phyloP scores from a whole-genome alignment of 2,113 vertebrate species.

The Oceanites oceanicus region DNA sequence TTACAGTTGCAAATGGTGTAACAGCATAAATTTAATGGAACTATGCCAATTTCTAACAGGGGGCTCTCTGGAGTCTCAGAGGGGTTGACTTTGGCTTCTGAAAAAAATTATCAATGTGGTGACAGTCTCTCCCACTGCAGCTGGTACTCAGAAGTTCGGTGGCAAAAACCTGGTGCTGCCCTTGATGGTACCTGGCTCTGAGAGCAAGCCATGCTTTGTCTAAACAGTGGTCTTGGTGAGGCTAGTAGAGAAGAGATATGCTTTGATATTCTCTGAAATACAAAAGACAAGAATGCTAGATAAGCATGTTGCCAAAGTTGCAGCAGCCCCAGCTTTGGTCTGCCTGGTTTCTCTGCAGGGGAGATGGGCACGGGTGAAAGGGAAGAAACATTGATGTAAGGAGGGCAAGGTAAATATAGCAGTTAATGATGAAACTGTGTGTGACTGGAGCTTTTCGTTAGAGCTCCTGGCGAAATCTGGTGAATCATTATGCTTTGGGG shows the following conservation, averaged over 20 bases:
- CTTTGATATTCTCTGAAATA: neutral
- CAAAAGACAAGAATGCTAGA: neutral
- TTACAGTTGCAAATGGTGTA: neutral
- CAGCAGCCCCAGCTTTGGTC: neutral
- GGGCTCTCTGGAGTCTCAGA: neutral
- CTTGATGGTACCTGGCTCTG: neutral
- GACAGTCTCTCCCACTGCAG: neutral
- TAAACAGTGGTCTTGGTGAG: neutral
- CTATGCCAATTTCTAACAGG: neutral
- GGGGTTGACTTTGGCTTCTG: neutral
- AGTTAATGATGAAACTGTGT: neutral
- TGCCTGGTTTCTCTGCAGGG: neutral
- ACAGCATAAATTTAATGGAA: slow-evolving; percentile 36
- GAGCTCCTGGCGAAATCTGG: neutral
- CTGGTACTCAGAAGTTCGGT: neutral
- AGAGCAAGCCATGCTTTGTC: neutral
- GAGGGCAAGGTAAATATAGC: neutral
- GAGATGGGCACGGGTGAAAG: neutral
- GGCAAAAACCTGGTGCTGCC: neutral
- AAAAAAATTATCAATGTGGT: neutral
- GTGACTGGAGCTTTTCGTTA: neutral
- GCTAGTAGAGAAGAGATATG: neutral
- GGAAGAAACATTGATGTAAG: neutral
- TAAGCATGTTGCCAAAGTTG: neutral
- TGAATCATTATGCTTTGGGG: neutral